Conservation (phyloP, 2,797 vertebrate species). For the Diceros bicornis region DNA sequence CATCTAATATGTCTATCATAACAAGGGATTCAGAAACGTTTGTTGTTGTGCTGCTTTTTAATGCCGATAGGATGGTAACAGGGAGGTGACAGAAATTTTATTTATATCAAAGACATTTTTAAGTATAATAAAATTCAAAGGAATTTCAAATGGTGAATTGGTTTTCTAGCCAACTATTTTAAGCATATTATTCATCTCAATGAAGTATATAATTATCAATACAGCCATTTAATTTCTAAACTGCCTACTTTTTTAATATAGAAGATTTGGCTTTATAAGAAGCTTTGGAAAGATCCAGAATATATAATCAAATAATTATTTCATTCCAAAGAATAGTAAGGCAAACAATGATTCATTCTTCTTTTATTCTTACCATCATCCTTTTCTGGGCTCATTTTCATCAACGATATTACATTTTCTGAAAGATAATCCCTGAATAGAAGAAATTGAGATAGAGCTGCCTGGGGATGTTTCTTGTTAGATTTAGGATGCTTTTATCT, state of each 20-base stretch:
- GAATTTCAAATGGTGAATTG: neutral
- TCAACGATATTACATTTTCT: conserved; percentile 60
- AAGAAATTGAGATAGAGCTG: neutral
- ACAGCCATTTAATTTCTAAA: conserved; percentile 41
- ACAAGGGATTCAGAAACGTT: neutral
- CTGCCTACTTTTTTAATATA: neutral
- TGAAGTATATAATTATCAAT: neutral
- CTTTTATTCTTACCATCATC: conserved; percentile 20
- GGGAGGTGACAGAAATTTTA: neutral
- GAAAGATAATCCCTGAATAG: neutral
- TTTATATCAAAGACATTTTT: neutral
- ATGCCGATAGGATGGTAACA: neutral
- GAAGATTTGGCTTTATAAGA: conserved; percentile 31
- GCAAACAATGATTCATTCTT: conserved; percentile 32
- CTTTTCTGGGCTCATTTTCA: conserved; percentile 50
- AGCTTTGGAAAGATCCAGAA: conserved; percentile 34
- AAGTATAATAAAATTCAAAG: conserved; percentile 29
- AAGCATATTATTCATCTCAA: conserved; percentile 34
- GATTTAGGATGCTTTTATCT: conserved; percentile 21
- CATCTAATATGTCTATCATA: neutral
- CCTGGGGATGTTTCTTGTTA: conserved; percentile 26
- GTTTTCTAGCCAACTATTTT: conserved; percentile 8
- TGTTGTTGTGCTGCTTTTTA: neutral
- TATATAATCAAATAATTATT: conserved; percentile 63
- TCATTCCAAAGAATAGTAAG: conserved; percentile 35